Conservation (phyloP, 1,140 invertebrate genomes). For the Zaprionus tsacasi region DNA sequence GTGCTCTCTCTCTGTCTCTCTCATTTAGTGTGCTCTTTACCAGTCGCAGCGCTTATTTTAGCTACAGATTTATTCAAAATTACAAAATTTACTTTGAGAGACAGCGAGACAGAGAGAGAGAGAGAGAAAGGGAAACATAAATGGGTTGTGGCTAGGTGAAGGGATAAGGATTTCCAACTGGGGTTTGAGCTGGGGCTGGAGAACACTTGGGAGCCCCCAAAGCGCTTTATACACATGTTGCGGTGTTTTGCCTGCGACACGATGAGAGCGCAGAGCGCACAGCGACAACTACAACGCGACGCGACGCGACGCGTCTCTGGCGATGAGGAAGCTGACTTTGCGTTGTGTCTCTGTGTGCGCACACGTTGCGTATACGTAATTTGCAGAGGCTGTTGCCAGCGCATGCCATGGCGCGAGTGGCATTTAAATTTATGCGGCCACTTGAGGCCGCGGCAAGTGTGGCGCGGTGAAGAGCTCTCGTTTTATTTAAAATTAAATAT, state of each 20-base stretch:
- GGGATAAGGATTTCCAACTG: not conserved
- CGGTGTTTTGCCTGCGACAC: constrained; percentile 10
- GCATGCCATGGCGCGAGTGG: constrained; percentile 44
- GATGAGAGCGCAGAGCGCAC: constrained; percentile 19
- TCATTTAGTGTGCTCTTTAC: not conserved
- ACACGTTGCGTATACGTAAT: constrained; percentile 76
- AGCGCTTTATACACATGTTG: constrained; percentile 27
- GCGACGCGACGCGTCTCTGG: not conserved
- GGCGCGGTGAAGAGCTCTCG: constrained; percentile 45
- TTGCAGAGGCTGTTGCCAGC: constrained; percentile 67
- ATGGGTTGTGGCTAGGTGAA: too few species aligned
- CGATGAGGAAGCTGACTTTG: not conserved
- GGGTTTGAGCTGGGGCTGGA: constrained; percentile 30
- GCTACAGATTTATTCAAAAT: constrained; percentile 56
- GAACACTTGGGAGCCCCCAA: constrained; percentile 55
- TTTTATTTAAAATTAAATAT: constrained; percentile 76
- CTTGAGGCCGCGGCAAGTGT: constrained; percentile 62
- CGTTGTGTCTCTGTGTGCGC: constrained; percentile 43
- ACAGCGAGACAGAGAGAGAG: not conserved
- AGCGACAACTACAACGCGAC: not conserved
- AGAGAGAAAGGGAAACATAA: not conserved
- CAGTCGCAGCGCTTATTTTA: constrained; percentile 31
- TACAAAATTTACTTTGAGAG: constrained; percentile 50
- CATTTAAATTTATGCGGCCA: constrained; percentile 81
- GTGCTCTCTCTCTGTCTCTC: not conserved